Percentiles rank a stretch among this genome's conserved stretches.
Conservation (phyloP, 2,113 vertebrate species). For the Pelecanoides urinatrix region DNA sequence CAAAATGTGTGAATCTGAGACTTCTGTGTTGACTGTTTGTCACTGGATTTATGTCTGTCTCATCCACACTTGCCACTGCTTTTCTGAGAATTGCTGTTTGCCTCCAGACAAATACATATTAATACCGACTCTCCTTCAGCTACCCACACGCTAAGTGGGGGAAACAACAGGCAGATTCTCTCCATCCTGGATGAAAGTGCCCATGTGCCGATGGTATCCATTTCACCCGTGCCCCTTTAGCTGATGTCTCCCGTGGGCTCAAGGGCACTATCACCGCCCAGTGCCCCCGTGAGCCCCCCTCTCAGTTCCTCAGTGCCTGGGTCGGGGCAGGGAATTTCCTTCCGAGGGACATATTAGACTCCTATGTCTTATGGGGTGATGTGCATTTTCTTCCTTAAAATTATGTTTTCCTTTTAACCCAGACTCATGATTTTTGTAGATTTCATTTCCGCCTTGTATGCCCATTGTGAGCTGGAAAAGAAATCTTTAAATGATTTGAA, state of each 20-base stretch:
- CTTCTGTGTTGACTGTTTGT: background rate
- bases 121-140: background rate
- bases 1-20: background rate
- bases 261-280: background rate
- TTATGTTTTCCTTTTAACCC: background rate
- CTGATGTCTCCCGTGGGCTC: background rate
- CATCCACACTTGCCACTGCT: background rate
- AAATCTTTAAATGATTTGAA: background rate
- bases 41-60: background rate
- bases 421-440: background rate
- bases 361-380: background rate
- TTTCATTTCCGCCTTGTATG: background rate
- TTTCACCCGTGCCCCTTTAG: background rate
- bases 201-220: background rate
- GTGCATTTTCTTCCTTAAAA: background rate
- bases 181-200: background rate
- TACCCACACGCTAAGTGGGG: accelerated
- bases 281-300: accelerated
- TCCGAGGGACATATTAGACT: background rate
- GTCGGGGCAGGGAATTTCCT: background rate
- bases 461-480: background rate
- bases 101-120: background rate
- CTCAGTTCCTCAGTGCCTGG: background rate
- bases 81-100: background rate
- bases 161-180: background rate